Conservation (phyloP, 2,113 vertebrate species). For the Lepus europaeus region DNA sequence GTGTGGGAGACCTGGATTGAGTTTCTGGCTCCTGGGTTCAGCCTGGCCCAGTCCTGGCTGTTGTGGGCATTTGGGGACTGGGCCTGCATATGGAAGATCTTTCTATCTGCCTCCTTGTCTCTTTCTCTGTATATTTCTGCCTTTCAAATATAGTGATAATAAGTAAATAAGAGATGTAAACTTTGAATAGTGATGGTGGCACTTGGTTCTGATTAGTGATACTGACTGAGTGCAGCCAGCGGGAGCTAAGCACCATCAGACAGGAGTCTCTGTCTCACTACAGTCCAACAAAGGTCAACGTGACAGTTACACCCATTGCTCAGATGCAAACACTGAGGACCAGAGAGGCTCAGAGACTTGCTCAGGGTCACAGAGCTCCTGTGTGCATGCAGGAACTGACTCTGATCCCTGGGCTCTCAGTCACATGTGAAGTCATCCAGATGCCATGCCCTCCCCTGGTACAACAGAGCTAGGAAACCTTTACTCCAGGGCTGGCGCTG, state of each 20-base stretch:
- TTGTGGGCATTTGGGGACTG: no score
- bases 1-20: no score
- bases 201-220: background rate
- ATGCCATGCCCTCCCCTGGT: fast-evolving
- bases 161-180: no score
- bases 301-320: background rate
- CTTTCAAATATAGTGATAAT: no score
- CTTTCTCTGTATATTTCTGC: no score
- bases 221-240: background rate
- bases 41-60: no score
- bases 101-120: no score
- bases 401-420: background rate
- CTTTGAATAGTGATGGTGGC: background rate
- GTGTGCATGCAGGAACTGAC: background rate
- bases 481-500: no score
- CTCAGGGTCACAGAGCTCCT: background rate
- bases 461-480: background rate
- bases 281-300: background rate
- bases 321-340: background rate
- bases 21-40: no score
- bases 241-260: background rate
- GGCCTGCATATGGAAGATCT: no score
- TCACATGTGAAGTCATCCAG: fast-evolving
- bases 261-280: background rate
- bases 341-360: background rate